Percentiles rank a stretch among this genome's conserved stretches.
Evolutionary conservation across 2,113 vertebrate genomes (phyloP).

Genomic region (Rattus norvegicus): DNA sequence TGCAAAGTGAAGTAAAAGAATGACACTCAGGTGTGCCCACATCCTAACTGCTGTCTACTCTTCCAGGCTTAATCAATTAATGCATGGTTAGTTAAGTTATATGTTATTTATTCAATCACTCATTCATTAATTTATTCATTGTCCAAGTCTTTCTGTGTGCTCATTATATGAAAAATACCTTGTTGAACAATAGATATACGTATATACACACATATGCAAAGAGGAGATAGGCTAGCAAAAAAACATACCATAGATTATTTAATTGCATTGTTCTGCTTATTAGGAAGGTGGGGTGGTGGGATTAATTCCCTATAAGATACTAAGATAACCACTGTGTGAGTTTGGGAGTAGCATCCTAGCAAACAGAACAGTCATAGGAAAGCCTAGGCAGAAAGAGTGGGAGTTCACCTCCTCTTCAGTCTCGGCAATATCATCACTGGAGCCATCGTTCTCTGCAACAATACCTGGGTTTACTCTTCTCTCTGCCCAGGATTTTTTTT

Average conservation of each 20-base stretch:
- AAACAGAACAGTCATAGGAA: neutral
- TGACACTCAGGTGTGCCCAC: neutral
- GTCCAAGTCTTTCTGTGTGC: neutral
- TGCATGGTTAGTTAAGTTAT: neutral
- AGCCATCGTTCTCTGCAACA: neutral
- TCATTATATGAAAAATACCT: neutral
- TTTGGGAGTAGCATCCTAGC: neutral
- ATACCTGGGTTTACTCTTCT: neutral
- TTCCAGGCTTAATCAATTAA: conserved; percentile 11
- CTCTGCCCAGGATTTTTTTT: neutral
- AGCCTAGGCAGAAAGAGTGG: neutral
- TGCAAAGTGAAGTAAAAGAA: conserved; percentile 22
- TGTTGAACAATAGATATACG: neutral
- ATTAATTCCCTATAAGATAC: neutral
- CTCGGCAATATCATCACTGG: neutral
- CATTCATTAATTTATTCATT: conserved; percentile 3
- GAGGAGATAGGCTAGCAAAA: neutral
- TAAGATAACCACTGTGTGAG: neutral
- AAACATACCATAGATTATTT: neutral
- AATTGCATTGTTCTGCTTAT: neutral
- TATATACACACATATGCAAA: neutral
- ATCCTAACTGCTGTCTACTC: neutral
- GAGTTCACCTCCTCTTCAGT: neutral
- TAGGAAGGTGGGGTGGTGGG: neutral
- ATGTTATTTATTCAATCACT: neutral